phyloP scores from a whole-genome alignment of 2,113 vertebrate genomes.

The Mesocricetus auratus region DNA sequence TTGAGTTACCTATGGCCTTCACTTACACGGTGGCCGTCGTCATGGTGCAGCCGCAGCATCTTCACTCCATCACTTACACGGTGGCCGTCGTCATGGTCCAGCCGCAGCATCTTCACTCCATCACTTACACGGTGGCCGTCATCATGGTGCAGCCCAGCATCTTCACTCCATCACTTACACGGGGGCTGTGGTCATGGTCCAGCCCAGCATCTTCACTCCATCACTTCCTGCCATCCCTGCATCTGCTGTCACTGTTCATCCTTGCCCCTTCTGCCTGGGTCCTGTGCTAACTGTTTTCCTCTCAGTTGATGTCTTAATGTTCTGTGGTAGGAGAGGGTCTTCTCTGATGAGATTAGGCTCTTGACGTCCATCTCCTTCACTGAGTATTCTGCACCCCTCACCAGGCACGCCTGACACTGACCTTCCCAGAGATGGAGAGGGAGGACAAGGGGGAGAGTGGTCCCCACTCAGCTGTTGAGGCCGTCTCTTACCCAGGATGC shows the following conservation, averaged over 20 bases:
- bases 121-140: rapidly evolving
- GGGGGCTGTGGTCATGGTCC: rapidly evolving
- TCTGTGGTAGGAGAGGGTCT: not conserved
- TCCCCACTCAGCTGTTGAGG: not conserved
- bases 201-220: too few relatives aligned
- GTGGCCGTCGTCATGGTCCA: rapidly evolving
- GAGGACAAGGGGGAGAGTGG: not conserved
- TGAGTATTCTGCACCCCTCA: too few relatives aligned
- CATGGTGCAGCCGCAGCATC: rapidly evolving
- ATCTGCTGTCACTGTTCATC: too few relatives aligned
- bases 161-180: rapidly evolving
- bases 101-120: rapidly evolving
- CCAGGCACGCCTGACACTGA: not conserved
- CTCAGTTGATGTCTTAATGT: not conserved
- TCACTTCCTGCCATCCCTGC: too few relatives aligned
- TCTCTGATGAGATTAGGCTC: too few relatives aligned
- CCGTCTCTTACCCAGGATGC: not conserved
- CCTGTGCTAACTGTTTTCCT: not conserved
- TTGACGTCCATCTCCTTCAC: not conserved
- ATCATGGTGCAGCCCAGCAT: not conserved
- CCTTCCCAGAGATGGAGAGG: not conserved
- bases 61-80: rapidly evolving
- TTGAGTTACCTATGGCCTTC: not conserved
- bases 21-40: rapidly evolving
- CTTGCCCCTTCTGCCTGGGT: too few relatives aligned